Conservation (phyloP, 2,113 vertebrate genomes). For the Dipodomys spectabilis region DNA sequence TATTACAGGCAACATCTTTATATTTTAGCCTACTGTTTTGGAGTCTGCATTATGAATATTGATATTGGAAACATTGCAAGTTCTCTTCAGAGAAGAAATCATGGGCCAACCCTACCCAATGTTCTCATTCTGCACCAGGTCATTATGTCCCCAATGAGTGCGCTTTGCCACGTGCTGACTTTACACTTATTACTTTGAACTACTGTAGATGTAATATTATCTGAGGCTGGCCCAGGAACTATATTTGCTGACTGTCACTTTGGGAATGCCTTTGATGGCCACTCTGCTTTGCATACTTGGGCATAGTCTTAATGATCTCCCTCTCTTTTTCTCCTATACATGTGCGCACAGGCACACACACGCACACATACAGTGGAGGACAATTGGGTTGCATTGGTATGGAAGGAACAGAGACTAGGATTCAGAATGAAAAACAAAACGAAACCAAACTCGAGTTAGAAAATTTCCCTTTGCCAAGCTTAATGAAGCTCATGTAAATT, state of each 20-base stretch:
- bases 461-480: not conserved
- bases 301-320: not conserved
- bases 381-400: not conserved
- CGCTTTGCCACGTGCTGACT: not conserved
- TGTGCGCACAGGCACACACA: too few species aligned
- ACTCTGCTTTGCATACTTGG: slow-evolving; percentile 7
- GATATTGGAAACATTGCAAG: not conserved
- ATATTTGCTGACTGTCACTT: not conserved
- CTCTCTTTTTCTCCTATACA: too few species aligned
- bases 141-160: not conserved
- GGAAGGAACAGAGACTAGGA: not conserved
- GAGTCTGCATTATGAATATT: not conserved
- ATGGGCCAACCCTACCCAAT: too few species aligned
- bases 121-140: not conserved
- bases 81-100: not conserved
- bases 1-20: slow-evolving; percentile 1
- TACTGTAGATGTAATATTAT: not conserved
- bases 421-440: not conserved
- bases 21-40: not conserved
- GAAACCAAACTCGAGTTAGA: not conserved
- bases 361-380: not conserved
- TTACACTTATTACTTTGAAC: slow-evolving; percentile 45
- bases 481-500: not conserved
- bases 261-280: not conserved
- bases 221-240: not conserved